Evolutionary conservation across 2,888 invertebrate species (phyloP), one percentile per base, ranked within the genome.

Genomic region (Drosophila pseudotalamancana): DNA sequence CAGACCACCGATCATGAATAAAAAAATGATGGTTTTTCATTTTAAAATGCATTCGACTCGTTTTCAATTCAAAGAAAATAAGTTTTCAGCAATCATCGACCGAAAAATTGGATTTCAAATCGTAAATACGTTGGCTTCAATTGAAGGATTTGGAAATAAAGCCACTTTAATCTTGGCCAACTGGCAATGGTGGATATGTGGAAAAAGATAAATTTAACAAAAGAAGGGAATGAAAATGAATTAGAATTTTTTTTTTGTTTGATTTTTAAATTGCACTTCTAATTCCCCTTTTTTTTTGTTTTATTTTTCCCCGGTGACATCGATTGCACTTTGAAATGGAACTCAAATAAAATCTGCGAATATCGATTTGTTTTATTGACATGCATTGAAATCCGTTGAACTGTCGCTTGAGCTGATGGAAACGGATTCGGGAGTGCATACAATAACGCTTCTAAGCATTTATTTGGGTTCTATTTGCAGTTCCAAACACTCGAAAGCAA

Each of bases 341-440:
- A 67, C 42, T 19, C 51, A 57, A 76, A 55, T 18, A 59, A 56
- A 61, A 66, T 77, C 77, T 72, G 66, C 43, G 70, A 57, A 61
- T 68, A 77, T 77, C 55, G 74, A 77, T 73, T 72, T 37, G 9
- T 14, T 54, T 37, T 49, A 12, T 34, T 35, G 11, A 55, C 35
- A 18, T 32, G 40, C 59, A 35, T 29, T 40, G 11, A 34, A 63
- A 46, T 46, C 8, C 16, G 18, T 55, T 48, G 18, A 37, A 19
- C 37, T 49, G 35, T 27, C 49, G 19, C 35, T 27, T 27, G 25
- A n/a, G 2, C 11, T 4, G 48, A 31, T 53, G 49, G 34, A 25
- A 63, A 51, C 34, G 11, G 23, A 1, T 5, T 23, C 8, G 29
- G 9, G 6, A 59, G 45, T 14, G 12, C 12, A n/a, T 21, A 48